phyloP scores from a whole-genome alignment of 2,797 vertebrate species.

The Ceryle rudis region DNA sequence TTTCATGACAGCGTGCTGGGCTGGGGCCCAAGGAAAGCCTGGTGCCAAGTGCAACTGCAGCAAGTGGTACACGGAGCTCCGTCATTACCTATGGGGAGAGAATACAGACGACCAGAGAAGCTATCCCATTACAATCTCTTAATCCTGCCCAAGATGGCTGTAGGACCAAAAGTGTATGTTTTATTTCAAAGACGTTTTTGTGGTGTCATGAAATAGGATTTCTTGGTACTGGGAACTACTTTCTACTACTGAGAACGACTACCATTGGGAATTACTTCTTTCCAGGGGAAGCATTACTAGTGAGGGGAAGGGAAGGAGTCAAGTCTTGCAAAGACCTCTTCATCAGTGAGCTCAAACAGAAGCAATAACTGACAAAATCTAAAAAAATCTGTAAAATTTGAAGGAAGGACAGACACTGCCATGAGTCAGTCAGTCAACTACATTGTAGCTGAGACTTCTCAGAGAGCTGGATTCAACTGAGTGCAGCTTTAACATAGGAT shows the following conservation, averaged over 20 bases:
- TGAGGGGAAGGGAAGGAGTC: neutral
- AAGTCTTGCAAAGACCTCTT: neutral
- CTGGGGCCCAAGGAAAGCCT: neutral
- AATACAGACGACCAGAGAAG: neutral
- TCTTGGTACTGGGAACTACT: neutral
- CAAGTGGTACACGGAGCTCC: fast-evolving
- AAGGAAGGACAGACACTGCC: neutral
- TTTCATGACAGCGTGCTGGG: fast-evolving
- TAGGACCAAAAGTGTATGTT: neutral
- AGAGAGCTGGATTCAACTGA: neutral
- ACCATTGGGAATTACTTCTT: neutral
- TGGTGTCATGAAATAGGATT: neutral
- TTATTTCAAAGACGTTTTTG: neutral
- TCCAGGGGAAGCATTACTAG: neutral
- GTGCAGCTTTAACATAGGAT: neutral
- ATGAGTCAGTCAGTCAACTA: neutral
- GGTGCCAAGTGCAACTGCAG: no score
- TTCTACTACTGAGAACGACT: neutral
- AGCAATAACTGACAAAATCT: neutral
- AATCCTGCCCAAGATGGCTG: fast-evolving
- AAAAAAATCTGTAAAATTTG: neutral
- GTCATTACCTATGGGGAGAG: fast-evolving
- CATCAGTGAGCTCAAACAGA: neutral
- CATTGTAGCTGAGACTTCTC: neutral
- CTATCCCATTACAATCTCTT: neutral